These are phyloP conservation scores for Phoebastria nigripes DNA, from an alignment of 2,797 vertebrate species.

Conservation along the genomic window DNA sequence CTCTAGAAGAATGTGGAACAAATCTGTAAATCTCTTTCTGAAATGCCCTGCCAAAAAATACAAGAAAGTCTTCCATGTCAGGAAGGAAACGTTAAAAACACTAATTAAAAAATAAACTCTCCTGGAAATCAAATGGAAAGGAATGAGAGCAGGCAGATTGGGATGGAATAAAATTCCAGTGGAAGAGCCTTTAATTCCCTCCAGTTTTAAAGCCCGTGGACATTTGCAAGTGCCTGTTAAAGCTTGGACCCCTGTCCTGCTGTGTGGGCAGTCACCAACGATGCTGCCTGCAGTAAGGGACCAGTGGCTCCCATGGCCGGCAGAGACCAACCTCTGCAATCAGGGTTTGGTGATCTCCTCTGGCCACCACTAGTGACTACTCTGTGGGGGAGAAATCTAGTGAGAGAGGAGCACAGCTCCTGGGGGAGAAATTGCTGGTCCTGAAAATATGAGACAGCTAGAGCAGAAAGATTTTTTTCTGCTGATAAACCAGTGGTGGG, in stretches of 20 bases:
- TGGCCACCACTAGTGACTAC: background rate
- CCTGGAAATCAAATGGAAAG: background rate
- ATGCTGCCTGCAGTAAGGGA: background rate
- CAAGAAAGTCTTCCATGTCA: background rate
- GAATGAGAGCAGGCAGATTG: background rate
- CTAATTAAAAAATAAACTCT: constrained; percentile 38
- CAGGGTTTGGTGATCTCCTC: background rate
- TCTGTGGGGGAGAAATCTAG: background rate
- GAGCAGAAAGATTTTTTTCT: background rate
- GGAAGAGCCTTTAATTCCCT: background rate
- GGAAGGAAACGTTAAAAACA: constrained; percentile 7
- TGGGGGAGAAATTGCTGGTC: background rate
- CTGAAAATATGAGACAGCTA: background rate
- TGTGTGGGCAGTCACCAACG: accelerated
- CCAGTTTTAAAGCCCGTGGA: background rate
- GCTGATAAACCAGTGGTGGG: background rate
- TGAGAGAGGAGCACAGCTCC: background rate
- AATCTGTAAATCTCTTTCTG: constrained; percentile 42
- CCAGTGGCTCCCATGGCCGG: background rate
- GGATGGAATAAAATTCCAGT: background rate
- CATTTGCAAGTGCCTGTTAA: background rate
- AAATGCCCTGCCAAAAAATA: constrained; percentile 1
- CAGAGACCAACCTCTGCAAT: background rate
- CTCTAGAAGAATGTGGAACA: constrained; percentile 37
- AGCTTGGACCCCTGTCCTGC: background rate